These are phyloP conservation scores for Alethe castanea DNA, from an alignment of 2,113 vertebrate genomes.

Conservation along the genomic window DNA sequence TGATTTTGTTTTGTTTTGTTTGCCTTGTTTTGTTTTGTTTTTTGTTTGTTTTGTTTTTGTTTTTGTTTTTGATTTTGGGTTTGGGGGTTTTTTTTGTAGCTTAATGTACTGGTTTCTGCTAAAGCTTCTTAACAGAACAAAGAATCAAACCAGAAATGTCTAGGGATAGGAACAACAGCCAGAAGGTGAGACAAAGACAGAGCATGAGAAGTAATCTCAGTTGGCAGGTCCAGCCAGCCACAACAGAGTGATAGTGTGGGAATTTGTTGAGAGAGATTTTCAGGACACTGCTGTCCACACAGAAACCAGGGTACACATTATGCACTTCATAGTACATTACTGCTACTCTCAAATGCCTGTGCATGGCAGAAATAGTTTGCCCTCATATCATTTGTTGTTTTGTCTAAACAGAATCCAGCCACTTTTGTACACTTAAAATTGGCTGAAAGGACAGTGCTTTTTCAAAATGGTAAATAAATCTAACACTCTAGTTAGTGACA, in stretches of 20 bases:
- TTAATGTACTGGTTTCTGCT: background rate
- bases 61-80: background rate
- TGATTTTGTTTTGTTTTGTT: background rate
- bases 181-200: conserved; percentile 51
- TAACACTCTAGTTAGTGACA: background rate
- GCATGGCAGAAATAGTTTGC: background rate
- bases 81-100: background rate
- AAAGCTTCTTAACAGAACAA: background rate
- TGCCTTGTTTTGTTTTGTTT: too few species aligned
- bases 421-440: background rate
- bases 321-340: background rate
- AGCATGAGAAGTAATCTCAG: conserved; percentile 47
- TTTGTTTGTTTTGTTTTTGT: background rate
- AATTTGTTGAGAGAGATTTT: conserved; percentile 36
- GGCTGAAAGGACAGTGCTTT: background rate
- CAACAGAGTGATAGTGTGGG: conserved; percentile 6
- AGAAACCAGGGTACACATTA: background rate
- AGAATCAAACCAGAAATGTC: conserved; percentile 2
- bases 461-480: background rate
- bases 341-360: background rate
- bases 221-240: conserved; percentile 47
- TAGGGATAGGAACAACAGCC: conserved; percentile 20
- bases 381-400: background rate
- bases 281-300: background rate
- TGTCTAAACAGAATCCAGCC: background rate